Base-by-base conservation (phyloP, 23 tunicate species). In the Halocynthia aurantium region DNA sequence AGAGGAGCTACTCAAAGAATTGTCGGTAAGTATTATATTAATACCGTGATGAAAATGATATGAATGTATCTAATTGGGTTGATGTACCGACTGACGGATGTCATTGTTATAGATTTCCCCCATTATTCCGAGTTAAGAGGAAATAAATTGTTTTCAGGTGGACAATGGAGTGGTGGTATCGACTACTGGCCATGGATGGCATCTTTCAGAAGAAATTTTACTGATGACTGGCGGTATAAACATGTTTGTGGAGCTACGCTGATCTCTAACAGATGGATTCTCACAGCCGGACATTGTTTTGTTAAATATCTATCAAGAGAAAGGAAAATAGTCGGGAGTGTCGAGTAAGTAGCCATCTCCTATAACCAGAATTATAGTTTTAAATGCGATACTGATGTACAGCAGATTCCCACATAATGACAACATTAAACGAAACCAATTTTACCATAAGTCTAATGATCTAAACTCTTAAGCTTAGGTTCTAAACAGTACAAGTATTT, bases 141-240 rank as follows among this genome's bases (percentile, higher is more conserved):
- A 0, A 31, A 31, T 31, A 31, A 31, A 31, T 0, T 31, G 2
- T 31, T 52, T 77, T 52, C 58, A 65, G 87, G 98, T 6, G 98
- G 98, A 15, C 88, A 82, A 49, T 80, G 84, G 84, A 22, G 93
- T 0, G 93, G 98, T 8, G 73, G 79, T 7, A 87, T 93, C 51
- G 84, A 86, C 53, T 93, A 86, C 69, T 93, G 98, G 98, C 98
- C 98, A 6, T 93, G 98, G 98, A 84, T 72, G 62, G 93, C 93
- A 11, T 93, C 98, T 52, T 73, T 93, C 61, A 65, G 98, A 62
- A 79, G 98, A 18, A 79, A 92, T 19, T 93, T 86, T 53, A 75
- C 82, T 31, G 93, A 93, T 57, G 98, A 93, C 53, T 74, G 82
- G 76, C 72, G 82, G 15, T 87, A 53, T 69, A 86, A 53, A 62